Percentiles rank a stretch among this genome's conserved stretches.
phyloP scores from a whole-genome alignment of 2,113 vertebrate genomes.

The Rhagologus leucostigma region DNA sequence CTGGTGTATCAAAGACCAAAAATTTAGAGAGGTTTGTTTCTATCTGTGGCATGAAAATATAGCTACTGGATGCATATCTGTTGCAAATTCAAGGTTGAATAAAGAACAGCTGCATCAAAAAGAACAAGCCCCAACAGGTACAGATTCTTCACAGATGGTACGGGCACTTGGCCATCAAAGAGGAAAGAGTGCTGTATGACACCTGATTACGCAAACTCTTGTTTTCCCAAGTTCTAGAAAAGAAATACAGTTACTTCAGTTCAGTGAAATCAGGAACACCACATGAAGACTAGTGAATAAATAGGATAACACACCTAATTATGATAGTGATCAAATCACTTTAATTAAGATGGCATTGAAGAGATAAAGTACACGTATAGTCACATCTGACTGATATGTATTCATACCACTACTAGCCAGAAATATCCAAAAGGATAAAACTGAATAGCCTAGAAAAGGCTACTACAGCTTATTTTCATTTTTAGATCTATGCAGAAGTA shows the following conservation, averaged over 20 bases:
- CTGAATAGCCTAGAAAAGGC: background rate
- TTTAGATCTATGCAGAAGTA: background rate
- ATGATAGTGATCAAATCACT: background rate
- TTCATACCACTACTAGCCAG: background rate
- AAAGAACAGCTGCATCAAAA: background rate
- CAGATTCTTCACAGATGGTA: background rate
- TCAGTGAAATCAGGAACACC: background rate
- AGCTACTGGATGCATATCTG: background rate
- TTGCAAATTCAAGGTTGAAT: background rate
- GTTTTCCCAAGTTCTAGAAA: background rate
- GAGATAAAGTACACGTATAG: background rate
- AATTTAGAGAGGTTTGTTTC: accelerated
- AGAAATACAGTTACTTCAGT: background rate
- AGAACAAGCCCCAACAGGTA: background rate
- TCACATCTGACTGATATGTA: background rate
- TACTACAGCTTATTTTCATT: background rate
- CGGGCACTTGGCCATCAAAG: background rate
- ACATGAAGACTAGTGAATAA: background rate
- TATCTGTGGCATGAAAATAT: background rate
- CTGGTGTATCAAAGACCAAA: background rate
- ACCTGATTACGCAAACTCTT: background rate
- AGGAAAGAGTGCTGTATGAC: background rate
- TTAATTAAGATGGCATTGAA: background rate
- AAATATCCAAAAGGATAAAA: background rate
- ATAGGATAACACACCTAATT: background rate